These are phyloP conservation scores for Agriopis leucophaearia DNA, from an alignment of 2,888 invertebrate species.

Conservation along the genomic window DNA sequence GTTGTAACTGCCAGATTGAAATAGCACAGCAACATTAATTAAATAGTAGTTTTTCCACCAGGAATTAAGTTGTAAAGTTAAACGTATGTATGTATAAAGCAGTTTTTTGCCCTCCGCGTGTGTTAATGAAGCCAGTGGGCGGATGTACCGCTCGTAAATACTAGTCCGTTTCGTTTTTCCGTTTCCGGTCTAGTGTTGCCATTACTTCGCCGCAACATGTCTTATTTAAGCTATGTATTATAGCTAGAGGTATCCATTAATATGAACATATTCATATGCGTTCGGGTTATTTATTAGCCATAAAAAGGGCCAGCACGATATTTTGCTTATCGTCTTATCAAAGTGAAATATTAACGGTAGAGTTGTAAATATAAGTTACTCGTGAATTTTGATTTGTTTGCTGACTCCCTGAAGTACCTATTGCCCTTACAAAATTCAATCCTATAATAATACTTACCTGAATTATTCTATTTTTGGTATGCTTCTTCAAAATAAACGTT, in stretches of 20 bases:
- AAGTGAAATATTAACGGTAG: slow-evolving; percentile 58
- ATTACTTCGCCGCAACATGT: slow-evolving; percentile 77
- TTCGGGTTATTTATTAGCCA: slow-evolving; percentile 60
- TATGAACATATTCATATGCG: slow-evolving; percentile 66
- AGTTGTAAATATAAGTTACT: slow-evolving; percentile 53
- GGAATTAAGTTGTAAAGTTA: slow-evolving; percentile 52
- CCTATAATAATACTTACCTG: slow-evolving; percentile 13
- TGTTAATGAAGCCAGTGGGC: slow-evolving; percentile 75
- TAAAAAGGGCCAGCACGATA: slow-evolving; percentile 62
- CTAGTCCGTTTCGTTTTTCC: slow-evolving; percentile 83
- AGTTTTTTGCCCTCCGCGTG: slow-evolving; percentile 63
- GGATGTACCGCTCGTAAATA: slow-evolving; percentile 83
- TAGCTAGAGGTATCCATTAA: slow-evolving; percentile 61
- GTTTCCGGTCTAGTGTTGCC: slow-evolving; percentile 78
- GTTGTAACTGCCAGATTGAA: slow-evolving; percentile 23
- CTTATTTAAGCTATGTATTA: slow-evolving; percentile 73
- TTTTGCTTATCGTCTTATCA: slow-evolving; percentile 62
- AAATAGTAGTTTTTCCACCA: slow-evolving; percentile 37
- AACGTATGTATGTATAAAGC: slow-evolving; percentile 55
- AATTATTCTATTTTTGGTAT: not conserved
- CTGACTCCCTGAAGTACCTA: slow-evolving; percentile 15
- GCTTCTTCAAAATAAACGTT: not conserved
- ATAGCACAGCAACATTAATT: slow-evolving; percentile 30
- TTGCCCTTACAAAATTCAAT: slow-evolving; percentile 7
- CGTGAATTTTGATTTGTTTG: slow-evolving; percentile 40